These are phyloP conservation scores for Procambarus virginalis DNA, from an alignment of 1,140 invertebrate genomes.

Conservation along the genomic window DNA sequence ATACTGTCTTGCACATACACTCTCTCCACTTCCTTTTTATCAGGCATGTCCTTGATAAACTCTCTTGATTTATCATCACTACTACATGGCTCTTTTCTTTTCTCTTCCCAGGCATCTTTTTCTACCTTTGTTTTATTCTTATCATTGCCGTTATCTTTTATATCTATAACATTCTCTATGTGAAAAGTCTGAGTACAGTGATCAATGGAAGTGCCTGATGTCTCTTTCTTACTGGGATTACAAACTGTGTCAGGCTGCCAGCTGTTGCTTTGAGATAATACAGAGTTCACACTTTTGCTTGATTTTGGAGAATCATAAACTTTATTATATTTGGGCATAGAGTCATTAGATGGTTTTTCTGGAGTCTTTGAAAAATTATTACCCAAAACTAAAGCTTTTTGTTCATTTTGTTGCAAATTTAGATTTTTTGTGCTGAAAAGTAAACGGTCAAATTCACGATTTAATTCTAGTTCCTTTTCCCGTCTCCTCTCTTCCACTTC, in stretches of 20 bases:
- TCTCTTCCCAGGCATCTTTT: neutral
- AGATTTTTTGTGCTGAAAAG: constrained; percentile 58
- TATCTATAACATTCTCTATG: neutral
- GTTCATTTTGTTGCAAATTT: constrained; percentile 25
- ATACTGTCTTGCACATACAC: neutral
- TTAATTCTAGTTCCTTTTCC: constrained; percentile 62
- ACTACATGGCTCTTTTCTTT: constrained; percentile 4
- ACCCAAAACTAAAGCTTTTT: constrained; percentile 14
- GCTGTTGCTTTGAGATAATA: constrained; percentile 2
- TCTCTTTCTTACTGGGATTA: constrained; percentile 20
- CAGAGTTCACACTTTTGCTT: neutral
- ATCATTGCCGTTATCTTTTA: constrained; percentile 33
- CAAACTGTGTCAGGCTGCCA: constrained; percentile 27
- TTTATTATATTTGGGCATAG: constrained; percentile 29
- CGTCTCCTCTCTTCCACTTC: constrained; percentile 61
- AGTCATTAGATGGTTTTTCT: constrained; percentile 10
- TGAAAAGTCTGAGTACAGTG: constrained; percentile 32
- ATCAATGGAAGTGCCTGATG: constrained; percentile 5
- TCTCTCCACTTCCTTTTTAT: constrained; percentile 19
- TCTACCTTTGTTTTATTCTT: constrained; percentile 28
- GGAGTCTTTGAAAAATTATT: constrained; percentile 15
- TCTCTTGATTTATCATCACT: constrained; percentile 31
- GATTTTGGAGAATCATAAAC: constrained; percentile 40
- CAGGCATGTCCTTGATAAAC: neutral
- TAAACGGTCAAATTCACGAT: constrained; percentile 64